Percentiles rank a stretch among this genome's conserved stretches.
Evolutionary conservation across 1,140 invertebrate genomes (phyloP).

Genomic region (Hylyphantes graminicola): DNA sequence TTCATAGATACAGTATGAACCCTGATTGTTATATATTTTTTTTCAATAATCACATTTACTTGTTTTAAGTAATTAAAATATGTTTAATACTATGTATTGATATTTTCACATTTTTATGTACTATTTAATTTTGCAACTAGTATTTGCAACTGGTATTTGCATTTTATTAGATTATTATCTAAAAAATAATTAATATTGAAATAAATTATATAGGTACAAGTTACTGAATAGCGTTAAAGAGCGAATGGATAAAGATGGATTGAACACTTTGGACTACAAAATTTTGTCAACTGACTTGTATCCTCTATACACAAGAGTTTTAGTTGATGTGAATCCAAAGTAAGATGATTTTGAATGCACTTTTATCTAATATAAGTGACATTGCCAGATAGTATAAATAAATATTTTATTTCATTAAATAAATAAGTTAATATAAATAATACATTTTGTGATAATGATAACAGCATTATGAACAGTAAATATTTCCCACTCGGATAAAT

Average conservation of each 20-base stretch:
- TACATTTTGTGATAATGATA: conserved; percentile 33
- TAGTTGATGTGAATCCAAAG: conserved; percentile 50
- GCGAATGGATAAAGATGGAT: conserved; percentile 83
- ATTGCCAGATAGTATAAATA: no score
- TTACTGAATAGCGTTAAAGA: conserved; percentile 82
- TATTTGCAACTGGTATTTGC: neutral
- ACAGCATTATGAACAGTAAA: conserved; percentile 4
- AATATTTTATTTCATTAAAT: neutral
- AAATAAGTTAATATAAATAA: conserved; percentile 13
- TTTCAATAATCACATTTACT: no score
- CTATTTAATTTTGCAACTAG: neutral
- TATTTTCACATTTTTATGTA: neutral
- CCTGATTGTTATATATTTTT: no score
- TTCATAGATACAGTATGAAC: no score
- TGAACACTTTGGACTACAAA: conserved; percentile 85
- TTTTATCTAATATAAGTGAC: neutral
- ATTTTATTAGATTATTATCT: neutral
- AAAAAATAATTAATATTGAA: neutral
- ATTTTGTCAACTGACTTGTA: conserved; percentile 76
- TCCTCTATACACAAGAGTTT: conserved; percentile 69
- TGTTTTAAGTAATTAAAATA: no score
- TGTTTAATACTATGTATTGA: neutral
- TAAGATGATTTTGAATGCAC: neutral
- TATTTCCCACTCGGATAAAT: neutral
- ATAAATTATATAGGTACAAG: conserved; percentile 72